These are phyloP conservation scores for Cephus spinipes DNA, from an alignment of 2,888 invertebrate genomes.

Conservation along the genomic window DNA sequence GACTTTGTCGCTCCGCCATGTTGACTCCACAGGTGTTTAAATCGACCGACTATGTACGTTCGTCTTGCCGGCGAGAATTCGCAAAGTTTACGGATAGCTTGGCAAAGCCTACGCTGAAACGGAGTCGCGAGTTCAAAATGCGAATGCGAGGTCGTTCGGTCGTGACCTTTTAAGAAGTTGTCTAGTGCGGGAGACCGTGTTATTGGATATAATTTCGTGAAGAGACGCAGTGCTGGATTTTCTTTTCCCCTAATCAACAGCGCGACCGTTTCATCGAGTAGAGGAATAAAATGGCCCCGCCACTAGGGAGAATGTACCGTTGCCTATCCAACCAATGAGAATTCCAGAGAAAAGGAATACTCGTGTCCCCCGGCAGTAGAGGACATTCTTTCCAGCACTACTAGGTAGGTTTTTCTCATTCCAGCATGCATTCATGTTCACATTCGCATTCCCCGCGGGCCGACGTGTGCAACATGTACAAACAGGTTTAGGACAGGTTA, in stretches of 20 bases:
- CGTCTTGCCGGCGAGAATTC: neutral
- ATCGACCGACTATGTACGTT: neutral
- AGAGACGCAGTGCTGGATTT: neutral
- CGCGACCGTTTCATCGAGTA: neutral
- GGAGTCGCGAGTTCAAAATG: neutral
- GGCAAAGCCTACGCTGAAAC: neutral
- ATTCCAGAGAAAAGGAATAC: neutral
- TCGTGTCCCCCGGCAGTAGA: neutral
- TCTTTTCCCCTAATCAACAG: neutral
- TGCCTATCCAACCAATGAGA: neutral
- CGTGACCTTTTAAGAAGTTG: neutral
- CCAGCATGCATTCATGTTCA: neutral
- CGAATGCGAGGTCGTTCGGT: neutral
- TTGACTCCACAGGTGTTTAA: constrained; percentile 33
- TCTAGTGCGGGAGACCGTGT: neutral
- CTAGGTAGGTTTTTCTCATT: neutral
- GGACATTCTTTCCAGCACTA: neutral
- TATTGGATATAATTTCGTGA: neutral
- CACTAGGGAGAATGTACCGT: neutral
- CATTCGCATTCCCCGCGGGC: neutral
- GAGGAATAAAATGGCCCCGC: neutral
- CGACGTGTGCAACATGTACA: neutral
- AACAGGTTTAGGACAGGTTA: neutral
- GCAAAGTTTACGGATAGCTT: neutral
- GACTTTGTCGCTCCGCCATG: neutral